phyloP scores from a whole-genome alignment of 1,140 invertebrate genomes.

The Bombus soroeensis region DNA sequence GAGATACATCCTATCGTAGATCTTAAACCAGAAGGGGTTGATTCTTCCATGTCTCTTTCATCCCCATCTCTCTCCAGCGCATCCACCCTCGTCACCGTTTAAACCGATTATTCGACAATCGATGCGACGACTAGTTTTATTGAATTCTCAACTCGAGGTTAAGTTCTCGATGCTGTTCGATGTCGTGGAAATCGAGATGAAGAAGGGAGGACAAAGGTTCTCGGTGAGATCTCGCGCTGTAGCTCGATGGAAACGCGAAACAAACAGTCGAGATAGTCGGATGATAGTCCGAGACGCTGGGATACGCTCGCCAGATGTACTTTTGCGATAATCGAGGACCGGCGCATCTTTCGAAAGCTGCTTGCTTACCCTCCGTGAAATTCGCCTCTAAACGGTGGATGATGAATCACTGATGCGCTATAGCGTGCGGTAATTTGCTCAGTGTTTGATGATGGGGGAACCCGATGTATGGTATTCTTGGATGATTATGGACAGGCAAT shows the following conservation, averaged over 20 bases:
- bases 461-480: not conserved
- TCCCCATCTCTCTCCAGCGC: not conserved
- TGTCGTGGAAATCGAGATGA: constrained; percentile 41
- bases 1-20: too few relatives aligned
- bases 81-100: not conserved
- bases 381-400: not conserved
- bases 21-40: too few relatives aligned
- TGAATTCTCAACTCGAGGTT: not conserved
- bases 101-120: not conserved
- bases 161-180: not conserved
- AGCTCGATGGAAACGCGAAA: constrained; percentile 27
- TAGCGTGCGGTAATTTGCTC: constrained; percentile 10
- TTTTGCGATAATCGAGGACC: constrained; percentile 39
- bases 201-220: constrained; percentile 53
- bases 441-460: not conserved
- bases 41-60: too few relatives aligned
- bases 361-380: not conserved
- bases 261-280: constrained; percentile 10
- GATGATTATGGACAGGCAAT: not conserved
- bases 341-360: constrained; percentile 35
- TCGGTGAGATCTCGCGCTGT: not conserved
- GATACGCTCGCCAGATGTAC: constrained; percentile 35
- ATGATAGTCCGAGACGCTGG: constrained; percentile 23
- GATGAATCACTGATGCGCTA: not conserved
- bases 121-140: constrained; percentile 2